These are phyloP conservation scores for Ophioderma brevispina DNA, from an alignment of 35 echinoderm and acorn worm species.

Conservation along the genomic window DNA sequence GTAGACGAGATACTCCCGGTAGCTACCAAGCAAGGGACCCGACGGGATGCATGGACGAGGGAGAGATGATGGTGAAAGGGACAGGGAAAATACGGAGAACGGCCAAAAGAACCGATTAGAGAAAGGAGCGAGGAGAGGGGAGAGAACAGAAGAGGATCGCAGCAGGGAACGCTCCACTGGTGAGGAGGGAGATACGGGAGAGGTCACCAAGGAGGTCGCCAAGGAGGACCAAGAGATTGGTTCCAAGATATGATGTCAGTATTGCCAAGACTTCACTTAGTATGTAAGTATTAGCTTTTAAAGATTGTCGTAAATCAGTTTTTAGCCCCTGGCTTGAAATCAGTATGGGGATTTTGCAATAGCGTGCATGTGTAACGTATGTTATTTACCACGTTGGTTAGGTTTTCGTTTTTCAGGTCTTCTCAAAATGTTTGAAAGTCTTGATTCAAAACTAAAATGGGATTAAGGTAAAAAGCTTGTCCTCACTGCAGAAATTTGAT, in stretches of 20 bases:
- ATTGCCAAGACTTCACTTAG: background rate
- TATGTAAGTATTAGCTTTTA: background rate
- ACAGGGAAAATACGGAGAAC: background rate
- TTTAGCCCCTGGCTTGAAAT: no score
- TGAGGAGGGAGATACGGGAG: slow-evolving; percentile 25
- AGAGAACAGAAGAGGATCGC: slow-evolving; percentile 36
- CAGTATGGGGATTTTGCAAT: no score
- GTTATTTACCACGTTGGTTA: no score
- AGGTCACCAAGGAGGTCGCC: slow-evolving; percentile 77
- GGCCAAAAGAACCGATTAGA: slow-evolving; percentile 60
- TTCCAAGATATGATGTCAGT: slow-evolving; percentile 74
- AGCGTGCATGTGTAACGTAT: no score
- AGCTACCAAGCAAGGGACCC: slow-evolving; percentile 23
- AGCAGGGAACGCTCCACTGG: slow-evolving; percentile 61
- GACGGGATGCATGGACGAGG: background rate
- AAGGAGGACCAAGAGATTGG: slow-evolving; percentile 44
- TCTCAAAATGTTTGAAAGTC: no score
- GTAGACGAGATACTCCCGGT: slow-evolving; percentile 45
- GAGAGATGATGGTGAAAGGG: background rate
- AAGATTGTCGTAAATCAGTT: no score
- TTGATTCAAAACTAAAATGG: no score
- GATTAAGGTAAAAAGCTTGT: no score
- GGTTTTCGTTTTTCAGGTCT: no score
- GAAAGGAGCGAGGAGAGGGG: slow-evolving; percentile 64
- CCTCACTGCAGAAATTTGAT: no score